phyloP scores from a whole-genome alignment of 2,113 vertebrate species.

The Microcebus murinus region DNA sequence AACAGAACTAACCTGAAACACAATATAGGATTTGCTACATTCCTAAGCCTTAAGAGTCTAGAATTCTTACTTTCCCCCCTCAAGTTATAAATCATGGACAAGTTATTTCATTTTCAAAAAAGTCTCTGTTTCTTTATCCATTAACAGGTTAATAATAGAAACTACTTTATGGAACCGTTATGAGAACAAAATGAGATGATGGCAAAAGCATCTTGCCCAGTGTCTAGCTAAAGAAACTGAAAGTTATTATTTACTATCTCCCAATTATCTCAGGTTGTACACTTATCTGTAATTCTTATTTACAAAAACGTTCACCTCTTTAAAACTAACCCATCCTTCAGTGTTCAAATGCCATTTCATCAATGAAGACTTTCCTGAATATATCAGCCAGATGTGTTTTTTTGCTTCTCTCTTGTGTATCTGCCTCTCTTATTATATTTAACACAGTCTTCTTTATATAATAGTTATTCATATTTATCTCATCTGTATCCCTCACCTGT shows the following conservation, averaged over 20 bases:
- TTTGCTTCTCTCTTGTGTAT: not conserved
- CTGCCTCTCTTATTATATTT: not conserved
- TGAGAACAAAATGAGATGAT: not conserved
- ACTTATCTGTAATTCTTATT: not conserved
- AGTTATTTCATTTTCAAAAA: not conserved
- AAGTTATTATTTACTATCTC: not conserved
- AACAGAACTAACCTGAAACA: not conserved
- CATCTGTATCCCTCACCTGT: not conserved
- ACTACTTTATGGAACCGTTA: not conserved
- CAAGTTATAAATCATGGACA: not conserved
- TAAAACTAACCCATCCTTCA: not conserved
- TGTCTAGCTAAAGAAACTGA: not conserved
- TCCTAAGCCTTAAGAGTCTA: not conserved
- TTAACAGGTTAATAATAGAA: not conserved
- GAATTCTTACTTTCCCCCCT: not conserved
- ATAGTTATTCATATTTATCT: not conserved
- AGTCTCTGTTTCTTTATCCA: not conserved
- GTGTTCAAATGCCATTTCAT: not conserved
- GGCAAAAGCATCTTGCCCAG: not conserved
- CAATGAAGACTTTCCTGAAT: not conserved
- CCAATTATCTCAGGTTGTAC: not conserved
- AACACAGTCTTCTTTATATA: not conserved
- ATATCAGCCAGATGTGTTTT: not conserved
- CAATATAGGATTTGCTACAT: not conserved
- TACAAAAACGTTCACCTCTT: not conserved